Evolutionary conservation across 2,888 invertebrate species (phyloP).

Genomic region (Diadegma fenestrale): DNA sequence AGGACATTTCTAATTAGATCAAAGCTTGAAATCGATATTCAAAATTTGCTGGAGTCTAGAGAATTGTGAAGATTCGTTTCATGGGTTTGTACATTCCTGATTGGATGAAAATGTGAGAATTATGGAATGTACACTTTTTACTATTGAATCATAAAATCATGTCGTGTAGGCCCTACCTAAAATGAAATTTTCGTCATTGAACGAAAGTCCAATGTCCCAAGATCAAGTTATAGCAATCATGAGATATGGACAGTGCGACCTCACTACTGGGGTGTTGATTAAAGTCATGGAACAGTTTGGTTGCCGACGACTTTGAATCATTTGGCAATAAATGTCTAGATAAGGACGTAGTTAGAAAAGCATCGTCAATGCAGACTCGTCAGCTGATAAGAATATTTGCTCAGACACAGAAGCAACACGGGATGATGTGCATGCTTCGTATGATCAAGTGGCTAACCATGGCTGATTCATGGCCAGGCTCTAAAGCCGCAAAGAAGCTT

Average conservation of each 20-base stretch:
- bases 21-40: too few relatives aligned
- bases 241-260: background rate
- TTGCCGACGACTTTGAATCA: background rate
- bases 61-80: too few relatives aligned
- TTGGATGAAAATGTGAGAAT: too few relatives aligned
- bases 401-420: conserved; percentile 33
- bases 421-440: conserved; percentile 49
- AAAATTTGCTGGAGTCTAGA: too few relatives aligned
- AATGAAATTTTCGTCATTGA: background rate
- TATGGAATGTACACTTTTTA: too few relatives aligned
- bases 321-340: background rate
- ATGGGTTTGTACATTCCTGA: too few relatives aligned
- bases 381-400: conserved; percentile 19
- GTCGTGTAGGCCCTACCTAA: too few relatives aligned
- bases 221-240: background rate
- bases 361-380: conserved; percentile 19
- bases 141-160: too few relatives aligned
- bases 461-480: conserved; percentile 73
- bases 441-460: conserved; percentile 79
- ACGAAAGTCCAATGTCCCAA: background rate
- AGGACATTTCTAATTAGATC: too few relatives aligned
- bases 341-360: conserved; percentile 18
- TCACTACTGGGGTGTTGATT: conserved; percentile 4
- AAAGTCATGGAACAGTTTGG: background rate
- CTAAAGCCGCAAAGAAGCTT: conserved; percentile 71